Evolutionary conservation across 2,888 invertebrate species (phyloP), one percentile per base, ranked within the genome.

Genomic region (Harpalus rubripes): DNA sequence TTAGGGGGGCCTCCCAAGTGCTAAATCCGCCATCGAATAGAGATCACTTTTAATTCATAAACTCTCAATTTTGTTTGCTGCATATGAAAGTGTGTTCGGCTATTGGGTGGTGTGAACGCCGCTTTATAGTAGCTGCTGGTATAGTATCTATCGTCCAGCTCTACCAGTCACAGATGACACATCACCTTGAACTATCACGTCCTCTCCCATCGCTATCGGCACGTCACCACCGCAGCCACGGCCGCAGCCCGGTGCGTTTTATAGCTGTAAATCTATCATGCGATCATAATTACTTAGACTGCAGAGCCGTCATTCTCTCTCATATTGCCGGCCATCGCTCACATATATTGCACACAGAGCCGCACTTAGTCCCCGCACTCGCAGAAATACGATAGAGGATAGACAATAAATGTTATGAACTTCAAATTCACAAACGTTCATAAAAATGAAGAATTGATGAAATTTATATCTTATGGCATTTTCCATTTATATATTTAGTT

Each of bases 181-280:
- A 61, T 61, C 61, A 61, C 61, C 61, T 61, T 61, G 61, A 61
- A 61, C 61, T 61, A 61, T 61, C 61, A 61, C 61, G 61, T 61
- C 22, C 61, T 10, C 32, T 32, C 32, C 32, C 5, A 32, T 22
- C 61, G 61, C 61, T 52, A 52, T 52, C 44, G 44, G 44, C 44
- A 52, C 44, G 44, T 52, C 44, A 52, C 44, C 44, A 52, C 44
- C 44, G 10, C 5, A 5, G 32, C 32, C 32, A 6, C 6, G 5
- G 32, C 32, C 6, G 32, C 32, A 32, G 44, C 44, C 44, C 44
- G 44, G 44, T 52, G 44, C 44, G 44, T 52, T 52, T 52, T 52
- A 52, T 52, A 52, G 44, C 44, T 12, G 44, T 12, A 12, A 52
- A 52, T 52, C 44, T 52, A 52, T 52, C 44, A 52, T 52, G 44